Percentiles rank a stretch among this genome's conserved stretches.
Evolutionary conservation across 2,797 vertebrate genomes (phyloP).

Genomic region (Pseudotriccus pelzelni): DNA sequence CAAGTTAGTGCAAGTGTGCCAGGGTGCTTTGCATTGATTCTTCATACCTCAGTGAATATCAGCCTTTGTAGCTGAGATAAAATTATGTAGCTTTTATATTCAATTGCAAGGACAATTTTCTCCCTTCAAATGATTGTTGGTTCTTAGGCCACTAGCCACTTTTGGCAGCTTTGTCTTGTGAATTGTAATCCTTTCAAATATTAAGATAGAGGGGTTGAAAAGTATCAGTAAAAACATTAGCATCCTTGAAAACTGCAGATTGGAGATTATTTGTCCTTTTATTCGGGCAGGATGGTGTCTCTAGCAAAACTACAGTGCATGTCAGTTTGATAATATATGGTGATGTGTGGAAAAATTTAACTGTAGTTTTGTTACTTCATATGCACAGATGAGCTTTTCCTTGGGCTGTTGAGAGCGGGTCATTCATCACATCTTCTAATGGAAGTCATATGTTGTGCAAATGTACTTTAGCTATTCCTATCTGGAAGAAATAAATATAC

Average conservation of each 20-base stretch:
- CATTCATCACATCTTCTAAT: conserved; percentile 61
- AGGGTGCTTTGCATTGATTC: not conserved
- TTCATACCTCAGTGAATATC: not conserved
- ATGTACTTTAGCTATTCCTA: not conserved
- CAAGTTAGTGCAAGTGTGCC: not conserved
- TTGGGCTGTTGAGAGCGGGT: conserved; percentile 24
- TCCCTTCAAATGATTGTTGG: not conserved
- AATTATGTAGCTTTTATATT: not conserved
- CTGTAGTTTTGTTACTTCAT: not conserved
- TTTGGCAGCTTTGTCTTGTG: not conserved
- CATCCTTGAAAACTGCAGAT: not conserved
- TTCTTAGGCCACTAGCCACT: not conserved
- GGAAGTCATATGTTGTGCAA: conserved; percentile 55
- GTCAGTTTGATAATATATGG: not conserved
- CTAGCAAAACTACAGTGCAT: not conserved
- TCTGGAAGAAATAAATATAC: conserved; percentile 47
- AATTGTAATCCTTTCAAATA: not conserved
- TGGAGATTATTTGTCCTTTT: not conserved
- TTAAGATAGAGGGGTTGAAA: not conserved
- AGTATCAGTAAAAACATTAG: not conserved
- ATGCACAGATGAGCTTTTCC: conserved; percentile 27
- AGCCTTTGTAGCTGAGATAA: not conserved
- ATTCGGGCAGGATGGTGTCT: not conserved
- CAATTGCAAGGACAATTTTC: not conserved
- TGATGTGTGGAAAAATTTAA: conserved; percentile 17